Percentiles rank a stretch among this genome's conserved stretches.
These are phyloP conservation scores for Lipophrys pholis DNA, from an alignment of 2,113 vertebrate genomes.

Conservation along the genomic window DNA sequence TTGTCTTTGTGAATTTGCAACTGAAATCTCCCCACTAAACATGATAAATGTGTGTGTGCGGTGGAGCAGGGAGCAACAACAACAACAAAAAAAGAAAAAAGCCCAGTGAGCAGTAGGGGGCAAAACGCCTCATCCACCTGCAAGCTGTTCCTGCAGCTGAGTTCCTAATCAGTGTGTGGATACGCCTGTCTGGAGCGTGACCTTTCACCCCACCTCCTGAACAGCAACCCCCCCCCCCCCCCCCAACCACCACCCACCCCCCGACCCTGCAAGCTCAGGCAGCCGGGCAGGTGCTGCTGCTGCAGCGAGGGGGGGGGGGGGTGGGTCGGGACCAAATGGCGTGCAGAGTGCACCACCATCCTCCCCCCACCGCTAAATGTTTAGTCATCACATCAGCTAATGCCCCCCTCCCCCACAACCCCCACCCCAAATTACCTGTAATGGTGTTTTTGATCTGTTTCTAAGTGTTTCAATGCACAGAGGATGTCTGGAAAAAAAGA, in stretches of 20 bases:
- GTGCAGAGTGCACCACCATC: slow-evolving; percentile 19
- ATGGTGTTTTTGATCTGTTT: slow-evolving; percentile 63
- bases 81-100: background rate
- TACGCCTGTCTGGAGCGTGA: slow-evolving; percentile 70
- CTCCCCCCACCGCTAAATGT: slow-evolving; percentile 29
- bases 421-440: slow-evolving; percentile 68
- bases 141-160: slow-evolving; percentile 74
- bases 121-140: slow-evolving; percentile 62
- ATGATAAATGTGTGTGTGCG: too few relatives aligned
- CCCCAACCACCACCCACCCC: slow-evolving; percentile 11
- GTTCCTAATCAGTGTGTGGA: slow-evolving; percentile 71
- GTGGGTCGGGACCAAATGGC: slow-evolving; percentile 72
- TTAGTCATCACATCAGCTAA: slow-evolving; percentile 55
- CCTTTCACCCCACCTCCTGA: slow-evolving; percentile 72
- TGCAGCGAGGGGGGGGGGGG: slow-evolving; percentile 34
- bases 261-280: slow-evolving; percentile 52
- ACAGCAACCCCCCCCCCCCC: slow-evolving; percentile 59
- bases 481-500: background rate
- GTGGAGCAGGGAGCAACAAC: too few relatives aligned
- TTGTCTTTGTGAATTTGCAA: too few relatives aligned
- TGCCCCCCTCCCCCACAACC: slow-evolving; percentile 32
- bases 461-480: slow-evolving; percentile 70
- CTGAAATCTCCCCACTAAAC: too few relatives aligned
- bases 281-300: slow-evolving; percentile 73
- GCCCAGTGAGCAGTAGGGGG: slow-evolving; percentile 3